Percentiles rank a stretch among this genome's conserved stretches.
These are phyloP conservation scores for Calyptommatus sinebrachiatus DNA, from an alignment of 2,113 vertebrate species.

Conservation along the genomic window DNA sequence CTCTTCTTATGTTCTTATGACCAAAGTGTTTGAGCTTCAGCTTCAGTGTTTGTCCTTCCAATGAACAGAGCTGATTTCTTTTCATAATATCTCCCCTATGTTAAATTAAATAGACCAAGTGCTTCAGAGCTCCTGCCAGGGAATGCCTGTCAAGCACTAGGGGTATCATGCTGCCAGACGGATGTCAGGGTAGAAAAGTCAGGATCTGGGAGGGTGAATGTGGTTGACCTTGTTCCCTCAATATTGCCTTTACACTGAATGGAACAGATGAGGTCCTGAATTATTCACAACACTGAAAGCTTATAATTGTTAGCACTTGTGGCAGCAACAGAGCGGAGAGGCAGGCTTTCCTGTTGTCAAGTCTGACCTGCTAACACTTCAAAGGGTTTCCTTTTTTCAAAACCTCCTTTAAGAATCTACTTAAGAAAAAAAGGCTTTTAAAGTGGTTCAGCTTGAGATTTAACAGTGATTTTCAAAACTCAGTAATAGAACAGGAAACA, in stretches of 20 bases:
- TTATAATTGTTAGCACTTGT: slow-evolving; percentile 78
- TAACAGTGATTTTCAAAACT: slow-evolving; percentile 66
- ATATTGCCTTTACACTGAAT: slow-evolving; percentile 69
- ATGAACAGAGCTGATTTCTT: no score
- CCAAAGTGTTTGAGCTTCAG: no score
- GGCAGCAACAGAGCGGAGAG: slow-evolving; percentile 68
- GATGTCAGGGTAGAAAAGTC: slow-evolving; percentile 77
- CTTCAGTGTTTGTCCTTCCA: no score
- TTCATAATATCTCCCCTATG: slow-evolving; percentile 48
- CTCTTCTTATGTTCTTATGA: no score
- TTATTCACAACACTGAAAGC: slow-evolving; percentile 89
- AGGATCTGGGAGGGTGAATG: slow-evolving; percentile 74
- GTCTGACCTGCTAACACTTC: slow-evolving; percentile 67
- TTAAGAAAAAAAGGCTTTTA: slow-evolving; percentile 20
- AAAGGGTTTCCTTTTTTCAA: slow-evolving; percentile 59
- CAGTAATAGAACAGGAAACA: slow-evolving; percentile 74
- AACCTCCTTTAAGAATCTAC: slow-evolving; percentile 62
- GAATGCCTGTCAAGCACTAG: slow-evolving; percentile 73
- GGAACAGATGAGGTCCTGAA: slow-evolving; percentile 83
- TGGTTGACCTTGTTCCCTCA: slow-evolving; percentile 76
- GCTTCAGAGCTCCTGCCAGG: slow-evolving; percentile 66
- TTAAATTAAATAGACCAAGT: slow-evolving; percentile 67
- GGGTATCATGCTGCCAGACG: slow-evolving; percentile 67
- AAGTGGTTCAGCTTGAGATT: slow-evolving; percentile 74
- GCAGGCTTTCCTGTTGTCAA: slow-evolving; percentile 64